These are phyloP conservation scores for Gymnorhina tibicen DNA, from an alignment of 2,113 vertebrate genomes.

Conservation along the genomic window DNA sequence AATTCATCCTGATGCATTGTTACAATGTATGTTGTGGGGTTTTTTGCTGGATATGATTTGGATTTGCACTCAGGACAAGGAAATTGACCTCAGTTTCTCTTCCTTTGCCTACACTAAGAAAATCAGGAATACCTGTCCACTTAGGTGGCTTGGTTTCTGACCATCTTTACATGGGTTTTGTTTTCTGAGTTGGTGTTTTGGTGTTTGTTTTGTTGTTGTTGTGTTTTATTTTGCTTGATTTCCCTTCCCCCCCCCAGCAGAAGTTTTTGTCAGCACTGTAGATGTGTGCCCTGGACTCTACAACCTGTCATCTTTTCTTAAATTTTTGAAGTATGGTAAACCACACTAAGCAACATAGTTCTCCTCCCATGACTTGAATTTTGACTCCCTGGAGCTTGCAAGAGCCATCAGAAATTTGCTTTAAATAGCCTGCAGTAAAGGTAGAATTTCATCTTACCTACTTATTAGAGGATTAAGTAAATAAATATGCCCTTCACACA, in stretches of 20 bases:
- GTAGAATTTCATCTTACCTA: background rate
- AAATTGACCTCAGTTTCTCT: background rate
- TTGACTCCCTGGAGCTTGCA: background rate
- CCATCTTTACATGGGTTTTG: background rate
- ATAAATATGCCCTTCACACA: background rate
- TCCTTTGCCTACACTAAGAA: background rate
- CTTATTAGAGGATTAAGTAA: slow-evolving; percentile 38
- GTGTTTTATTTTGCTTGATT: background rate
- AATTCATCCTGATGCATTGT: background rate
- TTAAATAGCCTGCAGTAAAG: slow-evolving; percentile 5
- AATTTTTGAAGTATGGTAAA: background rate
- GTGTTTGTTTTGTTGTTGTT: background rate
- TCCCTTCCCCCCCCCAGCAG: background rate
- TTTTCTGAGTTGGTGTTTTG: background rate
- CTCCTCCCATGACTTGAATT: background rate
- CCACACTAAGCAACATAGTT: background rate
- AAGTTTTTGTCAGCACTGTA: background rate
- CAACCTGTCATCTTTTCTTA: background rate
- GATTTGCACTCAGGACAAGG: background rate
- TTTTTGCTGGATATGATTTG: background rate
- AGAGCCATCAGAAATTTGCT: background rate
- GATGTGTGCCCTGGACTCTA: background rate
- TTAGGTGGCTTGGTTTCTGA: background rate
- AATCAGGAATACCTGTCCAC: background rate
- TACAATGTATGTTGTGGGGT: background rate